Base-by-base conservation (phyloP, 1,140 invertebrate species). In the Antheraea pernyi region DNA sequence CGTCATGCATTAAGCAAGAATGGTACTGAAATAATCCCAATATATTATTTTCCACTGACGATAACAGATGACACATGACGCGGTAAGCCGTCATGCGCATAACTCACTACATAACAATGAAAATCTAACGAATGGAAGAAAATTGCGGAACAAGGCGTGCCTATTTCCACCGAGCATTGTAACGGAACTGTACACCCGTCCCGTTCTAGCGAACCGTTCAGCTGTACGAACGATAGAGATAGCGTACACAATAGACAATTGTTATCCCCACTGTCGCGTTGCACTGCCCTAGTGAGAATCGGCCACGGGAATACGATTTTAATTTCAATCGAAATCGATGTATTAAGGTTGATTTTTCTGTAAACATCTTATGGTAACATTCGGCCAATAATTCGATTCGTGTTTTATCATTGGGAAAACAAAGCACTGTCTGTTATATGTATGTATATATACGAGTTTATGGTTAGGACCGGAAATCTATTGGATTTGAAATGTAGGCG, bases 171-270 rank as follows among this genome's bases (percentile, higher is more conserved):
- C 61, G 81, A 77, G 71, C 89, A 91, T 75, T 71, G 67, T 82
- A 84, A 77, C 62, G 72, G 85, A 87, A 39, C 8, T 72, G 62
- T 83, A 74, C 61, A 37, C 46, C 73, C 65, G 77, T 81, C 74
- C 53, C 80, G 42, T 67, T 88, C 83, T 80, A 37, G 72, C 85
- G 88, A 82, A 85, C 76, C 78, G 66, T 74, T 78, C 79, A 77
- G 59, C 70, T 69, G 79, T 84, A 89, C 84, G 89, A 79, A 86
- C 86, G 89, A 91, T 82, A 88, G 87, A 89, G 88, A 91, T 88
- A 88, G 89, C 76, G 81, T 79, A 81, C 75, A 91, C 88, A 91
- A 91, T 91, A 90, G 89, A 86, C 89, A 83, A 91, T 91, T 91
- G 89, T 91, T 88, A 91, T 89, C 89, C 88, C 89, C 77, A 81